Evolutionary conservation across 2,797 vertebrate genomes (phyloP), one percentile per base, ranked within the genome.

Genomic region (Spinus pinus): DNA sequence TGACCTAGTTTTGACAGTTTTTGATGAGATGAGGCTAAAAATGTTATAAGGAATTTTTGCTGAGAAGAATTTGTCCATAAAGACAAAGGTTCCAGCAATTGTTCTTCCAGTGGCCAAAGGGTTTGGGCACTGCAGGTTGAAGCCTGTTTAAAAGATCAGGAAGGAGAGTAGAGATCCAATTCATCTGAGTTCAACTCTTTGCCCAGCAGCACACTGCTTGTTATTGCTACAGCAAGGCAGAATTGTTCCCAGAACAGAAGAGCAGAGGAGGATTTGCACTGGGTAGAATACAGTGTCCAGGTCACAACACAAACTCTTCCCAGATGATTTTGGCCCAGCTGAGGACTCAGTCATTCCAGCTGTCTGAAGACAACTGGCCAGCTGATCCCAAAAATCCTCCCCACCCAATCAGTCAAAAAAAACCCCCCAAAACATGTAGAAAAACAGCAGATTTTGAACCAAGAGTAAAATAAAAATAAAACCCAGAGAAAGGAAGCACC

Each of bases 1-100:
- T 81, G 79, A 91, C 71, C 78, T 91, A 80, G 88, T 94, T 96
- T 93, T 88, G 51, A 82, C 44, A 82, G 60, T 42, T 94, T 93
- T 81, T 84, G 86, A 93, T 73, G 79, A 89, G 64, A 88, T 22
- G 14, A 82, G 14, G 57, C 69, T 92, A 74, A 71, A 93, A 94
- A 74, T 14, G 9, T 75, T 67, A 71, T 2, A 13, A 90, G 46
- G 14, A 70, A 47, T 25, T 64, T 49, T 74, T 24, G 5, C 74
- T 87, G 79, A 39, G 88, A 87, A 86, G 37, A 44, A 64, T 89
- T 82, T 33, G 51, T 77, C n/a, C 73, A 37, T 41, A 42, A 16
- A 90, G 30, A 60, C 37, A 67, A 62, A 66, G 12, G 28, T 73
- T 82, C 54, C 62, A 82, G 49, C 35, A 80, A 42, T 42, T 83